These are phyloP conservation scores for Chlorocebus sabaeus DNA, from an alignment of 2,113 vertebrate genomes.

Conservation along the genomic window DNA sequence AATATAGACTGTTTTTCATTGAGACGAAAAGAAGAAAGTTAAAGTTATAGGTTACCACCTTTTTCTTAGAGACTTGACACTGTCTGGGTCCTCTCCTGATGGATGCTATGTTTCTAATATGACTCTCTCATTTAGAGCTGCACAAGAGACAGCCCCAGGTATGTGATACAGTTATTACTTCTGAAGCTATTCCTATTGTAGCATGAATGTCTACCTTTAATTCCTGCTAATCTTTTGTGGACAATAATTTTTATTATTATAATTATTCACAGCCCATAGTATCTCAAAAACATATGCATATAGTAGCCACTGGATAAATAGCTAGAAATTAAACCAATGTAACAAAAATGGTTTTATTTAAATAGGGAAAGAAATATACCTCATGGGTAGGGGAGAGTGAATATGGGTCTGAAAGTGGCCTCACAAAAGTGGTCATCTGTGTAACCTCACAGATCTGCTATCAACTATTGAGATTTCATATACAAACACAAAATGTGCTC, in stretches of 20 bases:
- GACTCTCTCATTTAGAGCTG: neutral
- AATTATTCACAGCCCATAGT: neutral
- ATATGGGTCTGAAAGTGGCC: no score
- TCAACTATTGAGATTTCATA: neutral
- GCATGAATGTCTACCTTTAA: neutral
- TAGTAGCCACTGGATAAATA: neutral
- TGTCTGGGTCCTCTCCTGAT: neutral
- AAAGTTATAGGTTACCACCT: neutral
- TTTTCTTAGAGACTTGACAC: neutral
- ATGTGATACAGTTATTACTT: rapidly evolving
- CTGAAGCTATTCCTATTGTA: neutral
- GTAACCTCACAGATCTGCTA: neutral
- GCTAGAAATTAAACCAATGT: neutral
- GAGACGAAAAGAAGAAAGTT: neutral
- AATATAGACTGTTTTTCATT: neutral
- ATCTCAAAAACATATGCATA: neutral
- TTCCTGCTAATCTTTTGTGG: neutral
- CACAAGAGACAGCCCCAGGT: neutral
- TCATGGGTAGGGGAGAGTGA: neutral
- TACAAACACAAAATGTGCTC: neutral
- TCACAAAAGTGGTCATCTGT: no score
- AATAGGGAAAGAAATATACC: neutral
- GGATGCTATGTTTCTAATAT: rapidly evolving
- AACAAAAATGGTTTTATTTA: neutral
- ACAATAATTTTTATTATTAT: neutral